phyloP scores from a whole-genome alignment of 2,797 vertebrate species.

The Oreochromis grahami region DNA sequence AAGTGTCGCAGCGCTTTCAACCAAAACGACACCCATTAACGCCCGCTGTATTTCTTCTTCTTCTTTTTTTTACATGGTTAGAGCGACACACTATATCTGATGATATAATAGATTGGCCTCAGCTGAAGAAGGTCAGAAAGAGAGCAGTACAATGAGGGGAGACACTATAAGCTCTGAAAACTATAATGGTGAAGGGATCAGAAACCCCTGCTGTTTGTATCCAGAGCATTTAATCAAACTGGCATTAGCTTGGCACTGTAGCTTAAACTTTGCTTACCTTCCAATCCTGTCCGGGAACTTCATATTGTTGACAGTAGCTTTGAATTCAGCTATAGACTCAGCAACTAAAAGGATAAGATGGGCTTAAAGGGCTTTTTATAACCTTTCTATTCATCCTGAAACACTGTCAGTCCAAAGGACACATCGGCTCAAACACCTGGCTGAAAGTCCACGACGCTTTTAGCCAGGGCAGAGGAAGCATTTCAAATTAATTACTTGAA shows the following conservation, averaged over 20 bases:
- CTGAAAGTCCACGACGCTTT: background rate
- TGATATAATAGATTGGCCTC: conserved; percentile 16
- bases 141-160: conserved; percentile 33
- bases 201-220: conserved; percentile 69
- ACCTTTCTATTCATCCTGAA: conserved; percentile 53
- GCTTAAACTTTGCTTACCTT: conserved; percentile 73
- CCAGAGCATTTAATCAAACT: conserved; percentile 75
- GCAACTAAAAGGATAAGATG: conserved; percentile 76
- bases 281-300: conserved; percentile 63
- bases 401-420: conserved; percentile 22
- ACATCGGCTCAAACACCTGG: conserved; percentile 31
- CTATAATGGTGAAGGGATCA: conserved; percentile 52
- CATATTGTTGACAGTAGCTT: conserved; percentile 68
- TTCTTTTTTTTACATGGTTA: background rate
- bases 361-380: conserved; percentile 69
- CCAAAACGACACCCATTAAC: background rate
- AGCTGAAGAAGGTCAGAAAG: conserved; percentile 37
- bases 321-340: conserved; percentile 65
- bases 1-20: background rate
- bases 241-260: conserved; percentile 70
- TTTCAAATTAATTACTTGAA: background rate
- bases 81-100: background rate
- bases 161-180: conserved; percentile 27
- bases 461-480: background rate
- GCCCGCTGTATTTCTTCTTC: background rate